Evolutionary conservation across 1,140 invertebrate genomes (phyloP).

Genomic region (Drosophila watanabei): DNA sequence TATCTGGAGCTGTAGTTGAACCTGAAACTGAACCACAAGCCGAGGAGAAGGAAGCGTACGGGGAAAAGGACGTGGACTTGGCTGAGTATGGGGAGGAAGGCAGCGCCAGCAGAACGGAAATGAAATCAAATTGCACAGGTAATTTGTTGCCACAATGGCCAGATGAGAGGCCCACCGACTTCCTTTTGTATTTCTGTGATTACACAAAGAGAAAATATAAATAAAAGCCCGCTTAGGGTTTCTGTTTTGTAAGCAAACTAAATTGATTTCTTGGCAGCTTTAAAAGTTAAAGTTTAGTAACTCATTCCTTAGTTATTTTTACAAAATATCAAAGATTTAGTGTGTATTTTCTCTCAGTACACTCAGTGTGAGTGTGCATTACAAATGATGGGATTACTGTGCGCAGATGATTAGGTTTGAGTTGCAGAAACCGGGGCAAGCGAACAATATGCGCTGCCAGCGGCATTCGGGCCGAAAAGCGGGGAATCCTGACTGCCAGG

Average conservation of each 20-base stretch:
- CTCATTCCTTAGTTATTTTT: not conserved
- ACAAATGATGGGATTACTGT: conserved; percentile 70
- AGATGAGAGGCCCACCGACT: conserved; percentile 46
- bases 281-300: not conserved
- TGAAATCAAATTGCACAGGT: conserved; percentile 80
- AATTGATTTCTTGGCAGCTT: not conserved
- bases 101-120: conserved; percentile 53
- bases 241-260: not conserved
- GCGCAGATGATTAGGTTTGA: conserved; percentile 66
- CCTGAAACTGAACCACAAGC: conserved; percentile 11
- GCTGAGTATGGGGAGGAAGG: conserved; percentile 10
- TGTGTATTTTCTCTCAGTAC: not conserved
- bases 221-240: not conserved
- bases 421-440: conserved; percentile 42
- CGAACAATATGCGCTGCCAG: conserved; percentile 39
- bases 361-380: conserved; percentile 49
- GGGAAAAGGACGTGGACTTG: conserved; percentile 30
- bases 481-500: conserved; percentile 24
- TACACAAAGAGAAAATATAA: conserved; percentile 8
- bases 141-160: conserved; percentile 71
- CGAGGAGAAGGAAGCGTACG: not conserved
- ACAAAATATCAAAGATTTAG: not conserved
- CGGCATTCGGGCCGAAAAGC: conserved; percentile 21
- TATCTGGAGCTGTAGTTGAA: conserved; percentile 27
- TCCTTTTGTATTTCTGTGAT: conserved; percentile 24